These are phyloP conservation scores for Sorex araneus DNA, from an alignment of 2,113 vertebrate species.

Conservation along the genomic window DNA sequence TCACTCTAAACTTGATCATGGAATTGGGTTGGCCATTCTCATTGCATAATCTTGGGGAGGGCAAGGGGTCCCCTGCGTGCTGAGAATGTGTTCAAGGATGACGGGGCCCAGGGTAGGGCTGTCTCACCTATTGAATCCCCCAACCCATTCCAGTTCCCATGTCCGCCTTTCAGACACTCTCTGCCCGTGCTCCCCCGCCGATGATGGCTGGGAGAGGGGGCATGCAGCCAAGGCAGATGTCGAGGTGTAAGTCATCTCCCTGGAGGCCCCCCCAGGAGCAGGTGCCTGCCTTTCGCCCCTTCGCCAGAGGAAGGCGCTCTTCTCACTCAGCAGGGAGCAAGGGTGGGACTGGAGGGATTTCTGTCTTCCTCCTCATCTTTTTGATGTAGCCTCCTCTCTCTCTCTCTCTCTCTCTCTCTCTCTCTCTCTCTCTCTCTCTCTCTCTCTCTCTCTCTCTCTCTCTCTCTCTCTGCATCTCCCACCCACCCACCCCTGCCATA, in stretches of 20 bases:
- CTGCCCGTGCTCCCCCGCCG: neutral
- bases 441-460: slow-evolving; percentile 23
- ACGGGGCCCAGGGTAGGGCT: neutral
- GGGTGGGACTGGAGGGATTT: slow-evolving; percentile 37
- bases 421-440: slow-evolving; percentile 19
- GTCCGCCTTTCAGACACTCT: neutral
- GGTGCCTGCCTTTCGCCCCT: slow-evolving; percentile 51
- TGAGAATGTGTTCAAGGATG: neutral
- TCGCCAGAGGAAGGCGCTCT: slow-evolving; percentile 73
- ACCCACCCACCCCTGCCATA: slow-evolving; percentile 1
- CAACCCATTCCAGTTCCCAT: neutral
- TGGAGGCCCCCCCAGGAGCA: slow-evolving; percentile 25
- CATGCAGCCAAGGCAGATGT: neutral
- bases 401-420: neutral
- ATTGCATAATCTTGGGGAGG: neutral
- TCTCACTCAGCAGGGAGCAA: slow-evolving; percentile 26
- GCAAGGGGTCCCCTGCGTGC: neutral
- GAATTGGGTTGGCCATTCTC: neutral
- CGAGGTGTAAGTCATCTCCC: neutral
- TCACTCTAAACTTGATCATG: slow-evolving; percentile 12
- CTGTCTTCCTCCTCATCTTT: neutral
- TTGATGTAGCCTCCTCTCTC: too few species aligned
- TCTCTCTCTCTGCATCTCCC: slow-evolving; percentile 17
- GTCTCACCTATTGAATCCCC: neutral
- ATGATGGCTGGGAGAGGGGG: rapidly evolving